These are phyloP conservation scores for Frankliniella fusca DNA, from an alignment of 2,888 invertebrate genomes.

Conservation along the genomic window DNA sequence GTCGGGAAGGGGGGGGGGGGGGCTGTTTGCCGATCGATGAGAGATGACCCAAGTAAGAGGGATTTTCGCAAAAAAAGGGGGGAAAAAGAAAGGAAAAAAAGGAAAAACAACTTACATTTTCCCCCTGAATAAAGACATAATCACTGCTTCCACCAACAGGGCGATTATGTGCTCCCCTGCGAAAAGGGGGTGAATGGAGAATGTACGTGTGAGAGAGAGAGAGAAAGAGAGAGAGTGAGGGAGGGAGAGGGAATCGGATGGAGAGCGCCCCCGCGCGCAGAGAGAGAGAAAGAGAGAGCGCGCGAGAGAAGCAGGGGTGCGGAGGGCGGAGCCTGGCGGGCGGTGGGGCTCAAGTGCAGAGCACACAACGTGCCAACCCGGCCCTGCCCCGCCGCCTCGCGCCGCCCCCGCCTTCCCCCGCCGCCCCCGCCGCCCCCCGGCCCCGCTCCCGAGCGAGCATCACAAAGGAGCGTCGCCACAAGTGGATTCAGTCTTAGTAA, in stretches of 20 bases:
- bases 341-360: constrained; percentile 19
- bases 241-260: background rate
- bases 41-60: constrained; percentile 9
- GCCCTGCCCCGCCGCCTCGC: background rate
- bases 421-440: background rate
- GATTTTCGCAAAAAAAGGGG: background rate
- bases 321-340: background rate
- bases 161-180: constrained; percentile 1
- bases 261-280: too few relatives aligned
- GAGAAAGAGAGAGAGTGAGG: background rate
- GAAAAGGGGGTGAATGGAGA: background rate
- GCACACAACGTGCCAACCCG: background rate
- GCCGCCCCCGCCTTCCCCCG: background rate
- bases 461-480: constrained; percentile 23
- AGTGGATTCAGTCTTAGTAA: constrained; percentile 18
- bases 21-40: constrained; percentile 5
- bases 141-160: background rate
- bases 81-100: background rate
- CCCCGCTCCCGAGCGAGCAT: background rate
- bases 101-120: background rate
- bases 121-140: constrained; percentile 12
- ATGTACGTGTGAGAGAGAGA: background rate
- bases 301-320: background rate
- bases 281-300: background rate
- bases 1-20: background rate